Percentiles rank a stretch among this genome's conserved stretches.
Conservation (phyloP, 2,113 vertebrate species). For the Oryzias celebensis region DNA sequence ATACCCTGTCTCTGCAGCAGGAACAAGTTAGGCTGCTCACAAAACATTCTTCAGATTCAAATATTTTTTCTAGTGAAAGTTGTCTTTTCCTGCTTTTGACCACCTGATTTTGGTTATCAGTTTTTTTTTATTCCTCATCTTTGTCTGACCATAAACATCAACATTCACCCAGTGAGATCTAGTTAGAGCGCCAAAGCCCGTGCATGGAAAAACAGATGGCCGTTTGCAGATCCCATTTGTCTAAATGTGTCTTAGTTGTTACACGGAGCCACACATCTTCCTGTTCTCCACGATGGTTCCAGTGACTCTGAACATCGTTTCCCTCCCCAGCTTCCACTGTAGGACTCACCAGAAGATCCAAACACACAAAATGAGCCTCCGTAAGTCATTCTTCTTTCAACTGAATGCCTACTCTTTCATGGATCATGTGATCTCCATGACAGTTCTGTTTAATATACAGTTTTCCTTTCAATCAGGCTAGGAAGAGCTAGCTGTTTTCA, state of each 20-base stretch:
- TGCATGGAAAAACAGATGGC: constrained; percentile 12
- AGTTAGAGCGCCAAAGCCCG: constrained; percentile 2
- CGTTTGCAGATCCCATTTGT: constrained; percentile 9
- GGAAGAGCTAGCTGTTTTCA: constrained; percentile 9
- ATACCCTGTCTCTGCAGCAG: neutral
- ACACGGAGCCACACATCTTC: constrained; percentile 7
- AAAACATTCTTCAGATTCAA: neutral
- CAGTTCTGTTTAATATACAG: constrained; percentile 21
- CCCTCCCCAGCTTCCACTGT: no score
- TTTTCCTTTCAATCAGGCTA: constrained; percentile 29
- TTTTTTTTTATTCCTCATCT: neutral
- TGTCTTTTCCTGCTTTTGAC: neutral
- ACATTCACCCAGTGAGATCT: constrained; percentile 8
- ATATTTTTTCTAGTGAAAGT: neutral
- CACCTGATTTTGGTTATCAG: neutral
- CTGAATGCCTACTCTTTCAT: neutral
- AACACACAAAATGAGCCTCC: neutral
- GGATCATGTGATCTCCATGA: constrained; percentile 33
- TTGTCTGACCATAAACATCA: neutral
- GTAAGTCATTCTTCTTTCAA: constrained; percentile 2
- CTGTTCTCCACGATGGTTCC: constrained; percentile 3
- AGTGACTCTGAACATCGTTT: neutral
- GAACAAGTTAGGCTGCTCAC: neutral
- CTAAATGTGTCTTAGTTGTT: constrained; percentile 7
- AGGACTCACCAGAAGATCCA: no score